phyloP scores from a whole-genome alignment of 1,140 invertebrate genomes.

The Heliconius melpomene region DNA sequence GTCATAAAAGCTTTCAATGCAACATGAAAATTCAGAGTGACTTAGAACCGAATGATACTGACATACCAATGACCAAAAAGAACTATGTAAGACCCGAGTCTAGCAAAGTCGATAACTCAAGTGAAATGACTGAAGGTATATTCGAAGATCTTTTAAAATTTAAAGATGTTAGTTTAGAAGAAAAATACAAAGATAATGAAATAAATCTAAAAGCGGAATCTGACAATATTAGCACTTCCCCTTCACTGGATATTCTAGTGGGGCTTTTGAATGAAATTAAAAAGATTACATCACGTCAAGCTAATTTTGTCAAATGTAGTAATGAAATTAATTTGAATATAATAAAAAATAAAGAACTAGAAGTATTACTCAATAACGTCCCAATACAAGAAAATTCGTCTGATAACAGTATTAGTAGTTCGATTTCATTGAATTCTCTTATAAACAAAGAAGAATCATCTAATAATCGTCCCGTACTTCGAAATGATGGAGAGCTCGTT shows the following conservation, averaged over 20 bases:
- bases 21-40: neutral
- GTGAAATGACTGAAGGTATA: neutral
- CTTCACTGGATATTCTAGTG: conserved; percentile 68
- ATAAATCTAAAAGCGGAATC: neutral
- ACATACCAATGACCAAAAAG: neutral
- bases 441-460: neutral
- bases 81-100: neutral
- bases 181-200: conserved; percentile 1
- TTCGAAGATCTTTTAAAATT: neutral
- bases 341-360: conserved; percentile 42
- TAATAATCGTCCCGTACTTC: neutral
- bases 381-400: conserved; percentile 38
- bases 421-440: conserved; percentile 48
- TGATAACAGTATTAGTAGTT: conserved; percentile 41
- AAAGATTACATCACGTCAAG: conserved; percentile 62
- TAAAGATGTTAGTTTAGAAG: neutral
- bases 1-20: conserved; percentile 17
- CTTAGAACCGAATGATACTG: neutral
- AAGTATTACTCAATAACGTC: conserved; percentile 50
- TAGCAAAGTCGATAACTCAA: neutral
- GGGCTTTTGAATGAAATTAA: conserved; percentile 70
- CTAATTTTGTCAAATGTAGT: conserved; percentile 35
- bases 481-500: neutral
- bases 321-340: conserved; percentile 24
- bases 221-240: conserved; percentile 53